phyloP scores from a whole-genome alignment of 2,888 invertebrate species.

The Tachina grossa region DNA sequence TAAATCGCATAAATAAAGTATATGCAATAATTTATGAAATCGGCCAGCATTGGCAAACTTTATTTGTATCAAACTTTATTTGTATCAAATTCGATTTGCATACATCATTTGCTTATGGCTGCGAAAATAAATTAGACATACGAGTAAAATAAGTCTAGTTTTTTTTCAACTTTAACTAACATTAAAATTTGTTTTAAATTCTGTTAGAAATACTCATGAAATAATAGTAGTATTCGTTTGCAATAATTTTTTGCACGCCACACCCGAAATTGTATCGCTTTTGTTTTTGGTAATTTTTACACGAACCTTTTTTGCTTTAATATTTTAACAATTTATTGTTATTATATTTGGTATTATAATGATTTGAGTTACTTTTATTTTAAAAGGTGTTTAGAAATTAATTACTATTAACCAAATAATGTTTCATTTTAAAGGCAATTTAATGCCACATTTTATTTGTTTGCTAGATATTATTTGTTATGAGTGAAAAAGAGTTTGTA shows the following conservation, averaged over 20 bases:
- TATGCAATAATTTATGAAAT: slow-evolving; percentile 10
- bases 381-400: slow-evolving; percentile 57
- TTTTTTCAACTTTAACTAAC: too few species aligned
- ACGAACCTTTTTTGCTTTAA: slow-evolving; percentile 9
- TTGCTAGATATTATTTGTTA: neutral
- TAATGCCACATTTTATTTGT: slow-evolving; percentile 35
- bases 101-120: neutral
- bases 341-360: neutral
- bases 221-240: slow-evolving; percentile 30
- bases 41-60: neutral
- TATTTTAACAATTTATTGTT: slow-evolving; percentile 9
- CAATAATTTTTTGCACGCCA: slow-evolving; percentile 61
- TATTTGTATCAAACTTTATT: neutral
- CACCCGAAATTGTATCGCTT: slow-evolving; percentile 53
- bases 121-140: neutral
- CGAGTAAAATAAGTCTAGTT: neutral
- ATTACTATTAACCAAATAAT: slow-evolving; percentile 51
- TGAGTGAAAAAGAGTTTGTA: neutral
- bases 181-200: neutral
- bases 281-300: slow-evolving; percentile 32
- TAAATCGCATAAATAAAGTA: neutral
- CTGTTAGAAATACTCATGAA: slow-evolving; percentile 16
- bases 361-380: slow-evolving; percentile 2
- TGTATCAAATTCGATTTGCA: neutral
- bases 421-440: slow-evolving; percentile 45